Evolutionary conservation across 2,113 vertebrate genomes (phyloP), one percentile per base, ranked within the genome.

Genomic region (Oncorhynchus masou): DNA sequence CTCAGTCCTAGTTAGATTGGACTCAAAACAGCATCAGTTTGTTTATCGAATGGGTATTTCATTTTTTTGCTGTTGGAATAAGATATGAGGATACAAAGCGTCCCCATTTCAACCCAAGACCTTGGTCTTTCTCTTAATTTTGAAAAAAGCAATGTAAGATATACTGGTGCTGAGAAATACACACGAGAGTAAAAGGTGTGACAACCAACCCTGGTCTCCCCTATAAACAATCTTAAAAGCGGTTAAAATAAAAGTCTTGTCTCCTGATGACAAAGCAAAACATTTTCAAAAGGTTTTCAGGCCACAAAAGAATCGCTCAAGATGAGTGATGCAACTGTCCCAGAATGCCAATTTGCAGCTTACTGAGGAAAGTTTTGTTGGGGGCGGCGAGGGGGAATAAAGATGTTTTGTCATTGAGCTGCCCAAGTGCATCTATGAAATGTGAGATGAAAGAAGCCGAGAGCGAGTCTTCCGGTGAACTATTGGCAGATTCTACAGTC

Each of bases 361-460:
- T 73, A 83, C 83, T 69, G 71, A 89, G 81, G 79, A 85, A 49
- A 86, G 82, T 86, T 81, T 75, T 74, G 57, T n/a, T 49, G 54
- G 74, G 87, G 39, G 59, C 54, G 25, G 74, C 12, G 51, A 68
- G 73, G 76, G 68, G 39, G 79, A 89, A 90, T 89, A 84, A 83
- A 91, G 89, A 87, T 79, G 76, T 81, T 83, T 86, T 90, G 91
- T 91, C 89, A 90, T 86, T 89, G 89, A 92, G 87, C 87, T 83
- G 87, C 86, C 84, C 67, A 71, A 87, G 85, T 74, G 84, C 87
- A 88, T 89, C 88, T 87, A 76, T 86, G 82, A 91, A 84, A 88
- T 85, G 83, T 91, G 73, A 86, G 85, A 87, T 90, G 85, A 88
- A 88, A 88, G 75, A 54, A 13, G 6, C 1, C 6, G 83, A 79